Evolutionary conservation across 2,797 vertebrate species (phyloP), one percentile per base, ranked within the genome.

Genomic region (Spheniscus humboldti): DNA sequence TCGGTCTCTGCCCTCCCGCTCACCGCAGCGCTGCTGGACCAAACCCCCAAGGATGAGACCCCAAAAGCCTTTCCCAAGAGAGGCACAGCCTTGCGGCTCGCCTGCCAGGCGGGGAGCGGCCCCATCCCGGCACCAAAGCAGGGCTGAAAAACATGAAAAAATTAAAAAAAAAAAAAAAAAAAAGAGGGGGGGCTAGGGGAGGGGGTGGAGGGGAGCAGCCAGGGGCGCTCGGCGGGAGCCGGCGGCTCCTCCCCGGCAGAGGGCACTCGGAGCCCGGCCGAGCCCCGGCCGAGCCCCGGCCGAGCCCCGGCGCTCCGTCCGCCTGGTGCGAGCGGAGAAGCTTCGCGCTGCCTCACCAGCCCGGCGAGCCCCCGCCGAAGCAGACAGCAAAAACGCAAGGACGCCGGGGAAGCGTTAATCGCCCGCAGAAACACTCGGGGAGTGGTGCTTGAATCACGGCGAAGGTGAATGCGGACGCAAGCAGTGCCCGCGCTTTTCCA

Each of bases 241-340:
- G 41, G 48, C 63, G 16, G 78, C 18, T 39, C 52, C 67, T 86
- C 19, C 91, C 97, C 98, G 96, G 96, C 85, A 98, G 98, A 97
- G 98, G 98, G 97, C 96, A 93, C 96, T 92, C 96, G 69, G 92
- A 93, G 90, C 97, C 81, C 90, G 96, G 59, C 83, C 53, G 31
- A 37, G 67, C 63, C 7, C 52, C 52, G 25, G 50, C 13, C 7
- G 30, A 90, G 78, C 47, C 11, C 3, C 50, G 25, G 15, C 55
- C 24, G 13, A 41, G 50, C 50, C 31, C 62, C 37, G 24, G 28
- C 55, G 50, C 14, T 24, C 50, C 14, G 15, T 4, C 50, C 15
- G 56, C 56, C 56, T 5, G 4, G 22, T 8, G 33, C 33, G 7
- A n/a, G 56, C 7, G 41, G 43, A 30, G 67, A 22, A 25, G 45